A percentile compares a stretch with the other conserved stretches of the same genome.
Conservation (phyloP, 2,113 vertebrate genomes). For the Fregata magnificens region DNA sequence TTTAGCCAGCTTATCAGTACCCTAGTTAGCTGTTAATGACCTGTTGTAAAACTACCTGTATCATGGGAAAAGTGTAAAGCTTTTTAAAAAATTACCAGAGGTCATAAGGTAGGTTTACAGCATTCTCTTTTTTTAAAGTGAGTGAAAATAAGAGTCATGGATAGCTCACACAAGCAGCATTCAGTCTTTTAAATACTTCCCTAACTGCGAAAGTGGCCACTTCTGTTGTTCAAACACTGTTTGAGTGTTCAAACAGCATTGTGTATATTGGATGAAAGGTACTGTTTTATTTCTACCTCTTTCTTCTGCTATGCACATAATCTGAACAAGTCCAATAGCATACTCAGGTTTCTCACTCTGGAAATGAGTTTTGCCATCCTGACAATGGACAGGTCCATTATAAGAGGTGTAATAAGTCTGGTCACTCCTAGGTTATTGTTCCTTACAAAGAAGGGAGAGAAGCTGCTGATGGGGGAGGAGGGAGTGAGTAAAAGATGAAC, state of each 20-base stretch:
- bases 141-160: not conserved
- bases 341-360: not conserved
- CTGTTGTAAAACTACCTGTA: not conserved
- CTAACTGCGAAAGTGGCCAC: not conserved
- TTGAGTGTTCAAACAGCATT: not conserved
- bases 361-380: not conserved
- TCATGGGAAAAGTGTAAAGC: not conserved
- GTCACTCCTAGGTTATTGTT: not conserved
- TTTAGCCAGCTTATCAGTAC: not conserved
- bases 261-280: not conserved
- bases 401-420: rapidly evolving
- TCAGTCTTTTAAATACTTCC: not conserved
- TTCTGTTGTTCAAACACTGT: not conserved
- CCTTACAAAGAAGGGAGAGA: not conserved
- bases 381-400: not conserved
- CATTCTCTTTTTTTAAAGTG: not conserved
- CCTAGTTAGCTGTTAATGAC: not conserved
- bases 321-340: not conserved
- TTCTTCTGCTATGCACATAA: not conserved
- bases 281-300: not conserved
- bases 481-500: not conserved
- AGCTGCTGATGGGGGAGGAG: not conserved
- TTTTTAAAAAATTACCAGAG: not conserved
- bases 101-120: not conserved
- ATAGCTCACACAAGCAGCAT: not conserved